Evolutionary conservation across 2,113 vertebrate genomes (phyloP).

Genomic region (Silurus asotus): DNA sequence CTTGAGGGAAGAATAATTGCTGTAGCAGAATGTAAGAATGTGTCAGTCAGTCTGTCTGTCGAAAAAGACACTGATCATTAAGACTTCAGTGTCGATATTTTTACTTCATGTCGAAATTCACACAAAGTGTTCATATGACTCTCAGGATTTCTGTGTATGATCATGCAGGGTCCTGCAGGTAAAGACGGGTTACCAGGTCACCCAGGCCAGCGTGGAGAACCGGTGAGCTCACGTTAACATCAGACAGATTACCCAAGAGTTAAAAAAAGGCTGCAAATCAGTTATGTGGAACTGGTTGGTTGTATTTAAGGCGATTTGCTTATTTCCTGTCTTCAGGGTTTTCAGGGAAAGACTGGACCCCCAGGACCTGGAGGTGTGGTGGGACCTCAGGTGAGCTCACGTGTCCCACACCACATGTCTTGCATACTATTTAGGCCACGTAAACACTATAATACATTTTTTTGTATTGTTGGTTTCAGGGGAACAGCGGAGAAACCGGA

Average conservation of each 20-base stretch:
- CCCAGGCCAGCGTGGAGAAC: constrained; percentile 95
- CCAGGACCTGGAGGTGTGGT: constrained; percentile 93
- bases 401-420: not conserved
- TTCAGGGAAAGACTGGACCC: constrained; percentile 97
- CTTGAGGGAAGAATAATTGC: not conserved
- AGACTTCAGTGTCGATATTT: not conserved
- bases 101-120: not conserved
- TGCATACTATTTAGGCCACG: not conserved
- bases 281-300: not conserved
- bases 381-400: constrained; percentile 85
- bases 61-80: not conserved
- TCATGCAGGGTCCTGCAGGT: constrained; percentile 84
- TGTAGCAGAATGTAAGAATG: not conserved
- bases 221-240: constrained; percentile 75
- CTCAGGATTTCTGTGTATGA: not conserved
- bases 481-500: constrained; percentile 90
- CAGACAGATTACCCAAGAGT: not conserved
- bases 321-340: constrained; percentile 76
- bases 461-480: constrained; percentile 68
- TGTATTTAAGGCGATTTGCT: not conserved
- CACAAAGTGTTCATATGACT: not conserved
- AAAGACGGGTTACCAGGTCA: constrained; percentile 97
- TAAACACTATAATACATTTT: not conserved
- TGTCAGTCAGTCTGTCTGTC: not conserved
- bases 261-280: not conserved